Conservation (phyloP, 2,888 invertebrate genomes). For the Endotricha flammealis region DNA sequence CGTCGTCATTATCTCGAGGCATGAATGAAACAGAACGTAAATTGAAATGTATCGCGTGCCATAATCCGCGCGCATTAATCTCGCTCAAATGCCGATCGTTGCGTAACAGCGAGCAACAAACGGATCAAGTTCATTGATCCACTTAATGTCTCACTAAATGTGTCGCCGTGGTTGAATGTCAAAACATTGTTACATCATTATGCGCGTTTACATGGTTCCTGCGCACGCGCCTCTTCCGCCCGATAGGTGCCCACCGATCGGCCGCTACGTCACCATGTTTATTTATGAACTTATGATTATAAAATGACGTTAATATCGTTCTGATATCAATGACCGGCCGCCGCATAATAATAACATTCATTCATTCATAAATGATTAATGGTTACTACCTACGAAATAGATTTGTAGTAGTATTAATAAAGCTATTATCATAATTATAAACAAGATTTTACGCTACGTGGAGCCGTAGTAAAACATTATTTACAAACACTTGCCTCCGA, state of each 20-base stretch:
- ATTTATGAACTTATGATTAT: conserved; percentile 76
- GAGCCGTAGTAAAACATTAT: conserved; percentile 61
- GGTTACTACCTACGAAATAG: conserved; percentile 70
- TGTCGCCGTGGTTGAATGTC: conserved; percentile 73
- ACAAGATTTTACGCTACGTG: conserved; percentile 69
- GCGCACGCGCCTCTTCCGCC: conserved; percentile 51
- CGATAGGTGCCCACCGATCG: conserved; percentile 33
- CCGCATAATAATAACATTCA: conserved; percentile 68
- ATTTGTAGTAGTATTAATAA: conserved; percentile 68
- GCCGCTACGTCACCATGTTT: conserved; percentile 65
- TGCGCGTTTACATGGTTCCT: conserved; percentile 51
- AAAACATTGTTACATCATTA: conserved; percentile 74
- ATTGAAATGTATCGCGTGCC: conserved; percentile 77
- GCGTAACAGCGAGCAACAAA: conserved; percentile 66
- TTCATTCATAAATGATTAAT: conserved; percentile 73
- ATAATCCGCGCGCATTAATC: conserved; percentile 77
- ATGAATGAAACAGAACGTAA: conserved; percentile 77
- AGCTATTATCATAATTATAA: conserved; percentile 74
- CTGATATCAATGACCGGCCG: conserved; percentile 71
- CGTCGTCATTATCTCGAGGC: conserved; percentile 68
- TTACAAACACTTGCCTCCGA: conserved; percentile 45
- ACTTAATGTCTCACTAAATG: conserved; percentile 74
- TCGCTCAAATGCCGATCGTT: conserved; percentile 74
- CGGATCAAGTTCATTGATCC: conserved; percentile 78
- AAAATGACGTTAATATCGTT: conserved; percentile 72